Evolutionary conservation across 2,888 invertebrate species (phyloP), one percentile per base, ranked within the genome.

Genomic region (Perizoma flavofasciatum): DNA sequence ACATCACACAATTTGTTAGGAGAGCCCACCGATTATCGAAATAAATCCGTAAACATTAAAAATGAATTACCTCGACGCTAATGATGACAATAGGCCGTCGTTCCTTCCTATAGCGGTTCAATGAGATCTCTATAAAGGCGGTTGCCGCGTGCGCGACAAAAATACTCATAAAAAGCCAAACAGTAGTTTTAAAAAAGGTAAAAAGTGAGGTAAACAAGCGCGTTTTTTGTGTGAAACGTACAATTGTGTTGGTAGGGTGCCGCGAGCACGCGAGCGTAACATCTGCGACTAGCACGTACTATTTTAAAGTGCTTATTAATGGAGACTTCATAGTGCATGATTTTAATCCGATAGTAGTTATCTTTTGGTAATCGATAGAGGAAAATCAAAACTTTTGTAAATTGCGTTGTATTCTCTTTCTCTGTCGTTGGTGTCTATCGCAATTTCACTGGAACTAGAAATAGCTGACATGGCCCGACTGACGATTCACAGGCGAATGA

Each of bases 161-260:
- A 88, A 88, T 87, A 85, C 79, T 70, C 75, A 81, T 78, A 89
- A 88, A 89, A 89, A 86, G 76, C 75, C 76, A 78, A 85, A 86
- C 83, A 85, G 83, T 79, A 85, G 83, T 86, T 86, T 55, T 80
- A 75, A 88, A 88, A 90, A 92, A 90, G 81, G 82, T 89, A 89
- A 89, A 91, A 91, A 88, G 85, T 88, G 90, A 87, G 86, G 90
- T 91, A 91, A 91, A 92, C 89, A 91, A 89, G 78, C 73, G 81
- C 72, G 80, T 85, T 89, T 91, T 90, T 89, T 89, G 76, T 82
- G 71, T 66, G 73, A 69, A 67, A 68, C 73, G 79, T 76, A 83
- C 83, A 82, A 83, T 83, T 74, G 77, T 76, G 79, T 78, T 74
- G 72, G 79, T 79, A 71, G 89, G 89, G 89, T 83, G 87, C 80